phyloP scores from a whole-genome alignment of 2,113 vertebrate genomes.

The Triplophysa dalaica region DNA sequence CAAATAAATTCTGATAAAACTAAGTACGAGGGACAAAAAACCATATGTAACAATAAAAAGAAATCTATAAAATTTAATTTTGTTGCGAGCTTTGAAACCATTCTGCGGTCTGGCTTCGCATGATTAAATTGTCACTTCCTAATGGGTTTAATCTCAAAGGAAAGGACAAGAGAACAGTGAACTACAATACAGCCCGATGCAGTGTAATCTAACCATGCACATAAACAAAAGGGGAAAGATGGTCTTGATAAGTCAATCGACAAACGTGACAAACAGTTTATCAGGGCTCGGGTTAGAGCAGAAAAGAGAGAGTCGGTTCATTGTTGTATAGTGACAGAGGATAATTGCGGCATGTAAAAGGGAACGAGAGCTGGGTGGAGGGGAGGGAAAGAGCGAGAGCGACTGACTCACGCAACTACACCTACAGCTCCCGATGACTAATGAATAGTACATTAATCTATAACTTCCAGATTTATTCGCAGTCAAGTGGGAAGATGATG shows the following conservation, averaged over 20 bases:
- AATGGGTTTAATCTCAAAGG: conserved; percentile 13
- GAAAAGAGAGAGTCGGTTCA: background rate
- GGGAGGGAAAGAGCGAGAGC: background rate
- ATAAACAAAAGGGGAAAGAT: background rate
- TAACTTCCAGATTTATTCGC: conserved; percentile 28
- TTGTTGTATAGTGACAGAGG: conserved; percentile 28
- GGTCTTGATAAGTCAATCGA: conserved; percentile 41
- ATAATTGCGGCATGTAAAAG: conserved; percentile 28
- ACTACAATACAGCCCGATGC: background rate
- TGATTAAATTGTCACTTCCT: conserved; percentile 36
- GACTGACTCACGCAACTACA: conserved; percentile 27
- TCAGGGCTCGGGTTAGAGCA: conserved; percentile 19
- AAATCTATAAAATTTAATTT: conserved; percentile 19
- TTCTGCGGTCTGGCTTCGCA: background rate
- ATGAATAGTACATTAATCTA: conserved; percentile 45
- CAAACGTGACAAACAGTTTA: conserved; percentile 26
- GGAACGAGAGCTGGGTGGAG: conserved; percentile 1
- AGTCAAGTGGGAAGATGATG: conserved; percentile 8
- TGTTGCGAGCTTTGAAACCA: background rate
- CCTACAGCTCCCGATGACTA: conserved; percentile 45
- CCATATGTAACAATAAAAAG: background rate
- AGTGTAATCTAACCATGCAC: background rate
- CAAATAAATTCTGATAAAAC: background rate
- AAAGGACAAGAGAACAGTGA: conserved; percentile 2
- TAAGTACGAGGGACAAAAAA: background rate